phyloP scores from a whole-genome alignment of 1,140 invertebrate genomes.

The Chrysomallon squamiferum region DNA sequence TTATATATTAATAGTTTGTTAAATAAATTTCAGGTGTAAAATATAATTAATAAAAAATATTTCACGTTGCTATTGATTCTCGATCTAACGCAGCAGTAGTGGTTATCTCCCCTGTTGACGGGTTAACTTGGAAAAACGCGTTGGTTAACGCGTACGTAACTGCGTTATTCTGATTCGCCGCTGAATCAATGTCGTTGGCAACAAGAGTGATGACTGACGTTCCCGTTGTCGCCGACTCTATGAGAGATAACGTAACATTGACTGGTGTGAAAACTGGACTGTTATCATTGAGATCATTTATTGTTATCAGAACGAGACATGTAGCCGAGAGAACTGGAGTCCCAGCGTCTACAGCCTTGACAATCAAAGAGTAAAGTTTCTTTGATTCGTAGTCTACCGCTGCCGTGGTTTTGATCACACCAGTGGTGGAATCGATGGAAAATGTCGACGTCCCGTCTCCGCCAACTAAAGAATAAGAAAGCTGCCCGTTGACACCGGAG shows the following conservation, averaged over 20 bases:
- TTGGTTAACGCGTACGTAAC: conserved; percentile 17
- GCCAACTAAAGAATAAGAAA: conserved; percentile 18
- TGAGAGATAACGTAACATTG: conserved; percentile 18
- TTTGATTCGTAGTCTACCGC: conserved; percentile 22
- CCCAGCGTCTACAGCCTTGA: conserved; percentile 21
- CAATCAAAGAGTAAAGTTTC: conserved; percentile 15
- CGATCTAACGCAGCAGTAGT: conserved; percentile 31
- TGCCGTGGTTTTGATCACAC: conserved; percentile 12
- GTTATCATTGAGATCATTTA: conserved; percentile 38
- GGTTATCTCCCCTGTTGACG: conserved; percentile 29
- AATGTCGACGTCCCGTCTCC: conserved; percentile 20
- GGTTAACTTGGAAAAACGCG: conserved; percentile 29
- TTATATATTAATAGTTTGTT: too few species aligned
- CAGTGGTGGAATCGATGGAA: conserved; percentile 9
- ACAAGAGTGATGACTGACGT: conserved; percentile 17
- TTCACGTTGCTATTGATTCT: conserved; percentile 28
- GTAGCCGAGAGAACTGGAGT: conserved; percentile 17
- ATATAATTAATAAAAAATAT: too few species aligned
- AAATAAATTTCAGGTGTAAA: too few species aligned
- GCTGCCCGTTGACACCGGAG: conserved; percentile 24
- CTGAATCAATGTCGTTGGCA: conserved; percentile 32
- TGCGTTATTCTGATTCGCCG: conserved; percentile 21
- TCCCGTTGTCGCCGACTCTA: conserved; percentile 16
- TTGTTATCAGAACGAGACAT: conserved; percentile 21
- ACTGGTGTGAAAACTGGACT: conserved; percentile 23